Evolutionary conservation across 2,888 invertebrate species (phyloP).

Genomic region (Tenthredo amoena): DNA sequence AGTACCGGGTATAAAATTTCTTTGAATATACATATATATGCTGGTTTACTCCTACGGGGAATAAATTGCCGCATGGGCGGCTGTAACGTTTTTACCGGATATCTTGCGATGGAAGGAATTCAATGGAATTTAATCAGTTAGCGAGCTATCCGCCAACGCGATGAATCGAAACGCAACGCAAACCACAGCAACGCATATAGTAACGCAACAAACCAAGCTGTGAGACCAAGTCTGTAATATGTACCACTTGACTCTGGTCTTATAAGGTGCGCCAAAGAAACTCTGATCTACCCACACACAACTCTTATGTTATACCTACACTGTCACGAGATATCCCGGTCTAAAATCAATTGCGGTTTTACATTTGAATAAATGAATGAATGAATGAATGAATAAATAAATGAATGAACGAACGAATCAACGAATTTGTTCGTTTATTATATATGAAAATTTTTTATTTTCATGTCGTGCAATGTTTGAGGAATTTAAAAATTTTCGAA

Average conservation of each 20-base stretch:
- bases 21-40: background rate
- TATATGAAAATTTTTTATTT: background rate
- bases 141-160: slow-evolving; percentile 73
- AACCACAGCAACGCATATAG: background rate
- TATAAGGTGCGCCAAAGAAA: slow-evolving; percentile 52
- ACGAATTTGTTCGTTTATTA: background rate
- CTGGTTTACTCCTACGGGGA: background rate
- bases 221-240: slow-evolving; percentile 26
- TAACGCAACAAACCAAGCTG: slow-evolving; percentile 11
- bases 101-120: slow-evolving; percentile 64
- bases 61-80: background rate
- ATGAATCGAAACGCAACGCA: slow-evolving; percentile 15
- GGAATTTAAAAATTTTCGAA: background rate
- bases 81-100: background rate
- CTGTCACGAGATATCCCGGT: background rate
- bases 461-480: background rate
- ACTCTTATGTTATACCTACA: background rate
- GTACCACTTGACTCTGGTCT: slow-evolving; percentile 54
- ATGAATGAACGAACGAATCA: background rate
- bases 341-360: slow-evolving; percentile 29
- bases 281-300: slow-evolving; percentile 48
- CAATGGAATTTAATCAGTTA: slow-evolving; percentile 64
- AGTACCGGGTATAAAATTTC: slow-evolving; percentile 10
- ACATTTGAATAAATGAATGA: slow-evolving; percentile 12
- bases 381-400: background rate